Conservation (phyloP, 2,888 invertebrate genomes). For the Bellardia bayeri region DNA sequence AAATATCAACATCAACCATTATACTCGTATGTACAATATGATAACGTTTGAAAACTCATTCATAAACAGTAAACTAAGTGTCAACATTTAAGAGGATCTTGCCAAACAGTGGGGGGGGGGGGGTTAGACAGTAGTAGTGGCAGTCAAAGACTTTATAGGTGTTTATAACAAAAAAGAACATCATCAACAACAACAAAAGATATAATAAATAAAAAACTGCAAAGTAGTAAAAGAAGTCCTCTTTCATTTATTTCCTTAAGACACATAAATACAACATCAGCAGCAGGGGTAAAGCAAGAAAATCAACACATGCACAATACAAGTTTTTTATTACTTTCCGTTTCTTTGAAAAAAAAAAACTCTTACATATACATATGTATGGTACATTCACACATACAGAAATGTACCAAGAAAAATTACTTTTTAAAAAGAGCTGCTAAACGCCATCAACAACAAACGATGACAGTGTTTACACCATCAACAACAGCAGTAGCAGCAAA, state of each 20-base stretch:
- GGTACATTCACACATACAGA: conserved; percentile 14
- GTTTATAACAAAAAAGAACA: not conserved
- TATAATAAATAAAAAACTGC: conserved; percentile 29
- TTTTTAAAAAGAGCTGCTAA: conserved; percentile 64
- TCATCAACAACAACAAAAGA: conserved; percentile 13
- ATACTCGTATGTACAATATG: conserved; percentile 51
- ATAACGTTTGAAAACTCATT: conserved; percentile 66
- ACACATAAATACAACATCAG: conserved; percentile 18
- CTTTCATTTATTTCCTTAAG: conserved; percentile 47
- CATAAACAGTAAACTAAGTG: conserved; percentile 46
- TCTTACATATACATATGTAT: conserved; percentile 3
- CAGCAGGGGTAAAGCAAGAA: not conserved
- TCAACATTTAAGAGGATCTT: conserved; percentile 47
- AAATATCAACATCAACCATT: conserved; percentile 71
- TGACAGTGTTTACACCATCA: conserved; percentile 58
- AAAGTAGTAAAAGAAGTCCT: not conserved
- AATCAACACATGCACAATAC: not conserved
- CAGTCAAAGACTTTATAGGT: conserved; percentile 5
- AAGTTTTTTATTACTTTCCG: conserved; percentile 64
- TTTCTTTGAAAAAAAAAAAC: conserved; percentile 25
- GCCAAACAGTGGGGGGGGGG: not conserved
- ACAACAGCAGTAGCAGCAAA: conserved; percentile 24
- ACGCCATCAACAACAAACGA: conserved; percentile 49
- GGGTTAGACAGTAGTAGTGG: too few species aligned
- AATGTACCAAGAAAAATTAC: conserved; percentile 68